Evolutionary conservation across 2,888 invertebrate genomes (phyloP).

Genomic region (Phanerotoma sp.): DNA sequence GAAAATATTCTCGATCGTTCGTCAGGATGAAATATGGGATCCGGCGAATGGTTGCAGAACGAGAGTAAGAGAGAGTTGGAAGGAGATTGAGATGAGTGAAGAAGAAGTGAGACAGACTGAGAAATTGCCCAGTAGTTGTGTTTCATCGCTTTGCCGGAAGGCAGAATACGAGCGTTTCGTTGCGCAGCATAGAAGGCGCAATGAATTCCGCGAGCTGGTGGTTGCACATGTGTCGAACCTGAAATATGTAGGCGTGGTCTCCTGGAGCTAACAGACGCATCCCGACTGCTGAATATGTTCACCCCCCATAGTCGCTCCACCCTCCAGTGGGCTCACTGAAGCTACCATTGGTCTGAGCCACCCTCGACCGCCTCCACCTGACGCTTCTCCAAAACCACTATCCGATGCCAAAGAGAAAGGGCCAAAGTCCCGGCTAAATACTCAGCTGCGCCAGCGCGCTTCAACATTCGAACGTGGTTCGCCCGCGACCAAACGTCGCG

Average conservation of each 20-base stretch:
- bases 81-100: slow-evolving; percentile 13
- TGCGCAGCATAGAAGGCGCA: slow-evolving; percentile 26
- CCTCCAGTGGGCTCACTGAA: slow-evolving; percentile 43
- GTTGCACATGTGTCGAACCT: slow-evolving; percentile 57
- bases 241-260: slow-evolving; percentile 58
- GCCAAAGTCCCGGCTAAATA: slow-evolving; percentile 46
- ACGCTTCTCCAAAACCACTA: slow-evolving; percentile 42
- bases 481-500: slow-evolving; percentile 41
- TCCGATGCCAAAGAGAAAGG: slow-evolving; percentile 34
- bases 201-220: slow-evolving; percentile 28
- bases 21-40: slow-evolving; percentile 47
- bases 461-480: slow-evolving; percentile 54
- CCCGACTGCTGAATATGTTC: slow-evolving; percentile 56
- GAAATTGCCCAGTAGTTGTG: slow-evolving; percentile 27
- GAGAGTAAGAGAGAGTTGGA: slow-evolving; percentile 18
- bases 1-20: slow-evolving; percentile 55
- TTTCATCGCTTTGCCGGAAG: slow-evolving; percentile 24
- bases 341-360: slow-evolving; percentile 51
- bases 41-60: slow-evolving; percentile 13
- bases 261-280: slow-evolving; percentile 53
- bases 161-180: slow-evolving; percentile 19
- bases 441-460: slow-evolving; percentile 46
- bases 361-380: slow-evolving; percentile 55
- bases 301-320: slow-evolving; percentile 43
- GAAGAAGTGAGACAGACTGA: slow-evolving; percentile 21